Base-by-base conservation (phyloP, 2,113 vertebrate species). In the Indicator maculatus region DNA sequence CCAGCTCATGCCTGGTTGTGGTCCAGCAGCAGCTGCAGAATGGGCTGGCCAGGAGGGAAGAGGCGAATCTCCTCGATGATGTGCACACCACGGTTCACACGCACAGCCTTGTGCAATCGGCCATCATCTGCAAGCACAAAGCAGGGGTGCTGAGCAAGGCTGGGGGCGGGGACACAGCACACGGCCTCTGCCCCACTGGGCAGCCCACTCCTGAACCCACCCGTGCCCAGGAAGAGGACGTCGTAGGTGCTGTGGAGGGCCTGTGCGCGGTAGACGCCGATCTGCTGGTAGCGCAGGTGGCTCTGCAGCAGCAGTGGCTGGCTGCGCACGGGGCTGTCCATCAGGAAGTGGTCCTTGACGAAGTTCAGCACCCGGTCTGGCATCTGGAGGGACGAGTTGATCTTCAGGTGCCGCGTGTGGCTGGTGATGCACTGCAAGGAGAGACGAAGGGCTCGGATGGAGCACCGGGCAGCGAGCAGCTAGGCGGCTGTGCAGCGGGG, bases 261-360 rank as follows among this genome's bases (percentile, higher is more conserved):
- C 60, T 80, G 95, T 0, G 98, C 97, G 0, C 96, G 98, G 95
- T 99, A 98, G 56, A 99, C 99, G 0, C 97, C 94, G 5, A 99
- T 98, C 77, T 98, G 98, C 41, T 98, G 99, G 97, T 99, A 99
- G 90, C 97, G 98, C 52, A 98, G 96, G 5, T 80, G 98, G 3
- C 98, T 97, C 93, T 99, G 99, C 45, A 99, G 97, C 56, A 99
- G 98, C 78, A 99, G 96, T 0, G 98, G 98, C 83, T 92, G 98
- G 96, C 99, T 99, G 90, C 98, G 98, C 83, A 99, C 98, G 0
- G 98, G 98, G 38, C 90, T 98, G 71, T 99, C 98, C 99, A 99
- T 99, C 92, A 99, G 97, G 96, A 99, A 99, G 95, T 99, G 99
- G 96, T 99, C 99, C 97, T 99, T 99, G 93, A 99, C 98, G 59